Conservation (phyloP, 2,113 vertebrate genomes). For the Marcusenius ussheri region DNA sequence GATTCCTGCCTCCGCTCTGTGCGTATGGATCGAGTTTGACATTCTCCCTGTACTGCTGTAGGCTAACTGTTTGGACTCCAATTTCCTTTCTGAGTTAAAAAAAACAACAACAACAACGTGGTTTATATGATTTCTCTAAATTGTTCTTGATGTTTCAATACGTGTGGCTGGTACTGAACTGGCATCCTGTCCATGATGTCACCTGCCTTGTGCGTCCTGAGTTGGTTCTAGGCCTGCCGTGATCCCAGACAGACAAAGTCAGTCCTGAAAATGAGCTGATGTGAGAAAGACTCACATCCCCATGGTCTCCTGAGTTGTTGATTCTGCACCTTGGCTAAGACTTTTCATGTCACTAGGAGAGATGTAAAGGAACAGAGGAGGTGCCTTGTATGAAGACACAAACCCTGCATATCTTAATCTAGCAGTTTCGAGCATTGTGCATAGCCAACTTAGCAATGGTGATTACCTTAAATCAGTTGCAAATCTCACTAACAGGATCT, state of each 20-base stretch:
- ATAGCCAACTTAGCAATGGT: neutral
- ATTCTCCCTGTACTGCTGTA: neutral
- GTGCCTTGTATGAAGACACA: neutral
- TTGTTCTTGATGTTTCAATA: neutral
- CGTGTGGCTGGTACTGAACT: neutral
- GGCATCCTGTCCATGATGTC: neutral
- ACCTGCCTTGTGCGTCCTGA: neutral
- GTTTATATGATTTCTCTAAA: neutral
- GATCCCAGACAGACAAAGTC: neutral
- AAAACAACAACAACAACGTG: neutral
- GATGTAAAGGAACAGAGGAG: neutral
- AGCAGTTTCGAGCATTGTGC: neutral
- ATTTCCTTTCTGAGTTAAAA: neutral
- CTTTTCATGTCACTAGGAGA: neutral
- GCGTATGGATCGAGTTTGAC: neutral
- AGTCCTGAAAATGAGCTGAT: neutral
- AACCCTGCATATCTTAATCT: neutral
- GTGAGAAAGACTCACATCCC: neutral
- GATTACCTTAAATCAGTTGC: neutral
- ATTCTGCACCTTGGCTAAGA: neutral
- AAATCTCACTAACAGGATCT: neutral
- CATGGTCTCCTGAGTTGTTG: neutral
- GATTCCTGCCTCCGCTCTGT: neutral
- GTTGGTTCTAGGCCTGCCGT: neutral
- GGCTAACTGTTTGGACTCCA: neutral